A percentile compares a stretch with the other conserved stretches of the same genome.
Evolutionary conservation across 2,888 invertebrate genomes (phyloP).

Genomic region (Apantesis nais): DNA sequence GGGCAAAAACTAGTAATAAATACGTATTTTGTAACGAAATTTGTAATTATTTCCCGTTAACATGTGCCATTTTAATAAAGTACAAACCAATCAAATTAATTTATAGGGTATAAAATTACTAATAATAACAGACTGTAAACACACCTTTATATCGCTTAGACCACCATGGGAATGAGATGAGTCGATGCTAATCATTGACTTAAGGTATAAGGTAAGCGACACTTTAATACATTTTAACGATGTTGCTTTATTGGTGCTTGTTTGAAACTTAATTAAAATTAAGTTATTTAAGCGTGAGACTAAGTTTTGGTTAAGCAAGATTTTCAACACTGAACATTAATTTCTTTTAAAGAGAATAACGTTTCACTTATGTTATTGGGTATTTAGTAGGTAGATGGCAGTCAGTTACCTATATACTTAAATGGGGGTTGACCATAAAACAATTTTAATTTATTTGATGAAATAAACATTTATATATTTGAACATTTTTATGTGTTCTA

Average conservation of each 20-base stretch:
- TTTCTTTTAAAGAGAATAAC: not conserved
- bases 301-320: not conserved
- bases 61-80: not conserved
- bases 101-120: not conserved
- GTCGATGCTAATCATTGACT: conserved; percentile 38
- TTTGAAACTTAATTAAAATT: conserved; percentile 19
- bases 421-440: too few species aligned
- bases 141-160: conserved; percentile 30
- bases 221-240: conserved; percentile 20
- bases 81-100: not conserved
- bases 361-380: not conserved
- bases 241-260: conserved; percentile 10
- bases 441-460: too few species aligned
- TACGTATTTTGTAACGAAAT: too few species aligned
- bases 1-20: too few species aligned
- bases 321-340: not conserved
- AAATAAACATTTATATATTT: too few species aligned
- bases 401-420: too few species aligned
- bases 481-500: too few species aligned
- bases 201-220: conserved; percentile 28
- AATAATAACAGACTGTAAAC: not conserved
- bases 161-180: conserved; percentile 48
- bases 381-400: too few species aligned
- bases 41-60: too few species aligned
- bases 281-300: conserved; percentile 10